Percentiles rank a stretch among this genome's conserved stretches.
Evolutionary conservation across 2,888 invertebrate genomes (phyloP).

Genomic region (Elysia crispata): DNA sequence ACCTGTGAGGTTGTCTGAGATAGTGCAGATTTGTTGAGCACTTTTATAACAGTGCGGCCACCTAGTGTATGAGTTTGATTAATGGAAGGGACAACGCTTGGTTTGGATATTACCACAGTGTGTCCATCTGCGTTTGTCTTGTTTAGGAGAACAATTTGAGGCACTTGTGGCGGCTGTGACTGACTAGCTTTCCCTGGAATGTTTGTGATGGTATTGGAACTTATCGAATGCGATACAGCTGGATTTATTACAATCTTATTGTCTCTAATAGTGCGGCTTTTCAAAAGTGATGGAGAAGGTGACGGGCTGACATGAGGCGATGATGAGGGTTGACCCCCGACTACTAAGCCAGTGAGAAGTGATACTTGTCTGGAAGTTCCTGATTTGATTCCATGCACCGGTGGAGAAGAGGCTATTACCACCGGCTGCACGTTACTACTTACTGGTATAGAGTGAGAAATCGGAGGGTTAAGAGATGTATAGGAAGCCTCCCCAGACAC

Average conservation of each 20-base stretch:
- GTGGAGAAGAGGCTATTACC: no score
- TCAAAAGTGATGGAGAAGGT: background rate
- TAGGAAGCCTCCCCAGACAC: background rate
- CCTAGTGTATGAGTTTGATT: no score
- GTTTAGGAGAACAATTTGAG: background rate
- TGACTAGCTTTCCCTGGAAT: background rate
- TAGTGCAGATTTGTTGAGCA: no score
- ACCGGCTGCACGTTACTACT: no score
- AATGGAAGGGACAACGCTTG: background rate
- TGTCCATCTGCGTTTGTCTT: background rate
- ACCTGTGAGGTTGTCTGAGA: no score
- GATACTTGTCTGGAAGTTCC: slow-evolving; percentile 31
- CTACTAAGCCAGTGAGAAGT: slow-evolving; percentile 37
- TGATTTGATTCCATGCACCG: no score
- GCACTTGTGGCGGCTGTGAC: background rate
- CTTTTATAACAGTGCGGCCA: no score
- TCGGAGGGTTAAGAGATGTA: background rate
- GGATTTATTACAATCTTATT: background rate
- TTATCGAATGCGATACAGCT: background rate
- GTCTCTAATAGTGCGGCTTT: background rate
- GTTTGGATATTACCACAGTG: background rate
- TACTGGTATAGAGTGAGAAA: no score
- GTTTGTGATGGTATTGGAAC: background rate
- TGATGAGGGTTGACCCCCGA: slow-evolving; percentile 15
- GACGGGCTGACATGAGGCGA: no score